These are phyloP conservation scores for Pogona vitticeps DNA, from an alignment of 2,113 vertebrate species.

Conservation along the genomic window DNA sequence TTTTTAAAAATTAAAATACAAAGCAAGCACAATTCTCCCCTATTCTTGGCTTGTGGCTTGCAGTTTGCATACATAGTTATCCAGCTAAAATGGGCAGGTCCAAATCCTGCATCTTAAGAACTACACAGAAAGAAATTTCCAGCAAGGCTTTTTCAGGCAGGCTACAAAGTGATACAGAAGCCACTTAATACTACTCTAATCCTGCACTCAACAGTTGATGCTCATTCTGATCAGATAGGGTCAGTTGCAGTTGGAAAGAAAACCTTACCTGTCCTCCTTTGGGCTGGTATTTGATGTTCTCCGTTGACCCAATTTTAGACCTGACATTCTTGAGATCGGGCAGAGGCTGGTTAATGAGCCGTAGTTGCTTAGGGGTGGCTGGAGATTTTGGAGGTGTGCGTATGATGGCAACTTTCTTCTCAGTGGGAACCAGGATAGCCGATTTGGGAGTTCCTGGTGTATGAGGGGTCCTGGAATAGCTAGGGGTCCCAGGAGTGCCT, in stretches of 20 bases:
- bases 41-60: not conserved
- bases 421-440: constrained; percentile 88
- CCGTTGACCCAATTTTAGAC: constrained; percentile 93
- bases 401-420: constrained; percentile 96
- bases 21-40: not conserved
- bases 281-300: constrained; percentile 93
- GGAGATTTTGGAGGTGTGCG: constrained; percentile 96
- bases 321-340: constrained; percentile 94
- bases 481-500: constrained; percentile 86
- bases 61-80: not conserved
- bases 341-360: constrained; percentile 90
- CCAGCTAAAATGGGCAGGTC: not conserved
- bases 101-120: not conserved
- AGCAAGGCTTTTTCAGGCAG: not conserved
- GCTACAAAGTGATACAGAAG: not conserved
- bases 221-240: not conserved
- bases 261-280: constrained; percentile 92
- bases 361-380: constrained; percentile 88
- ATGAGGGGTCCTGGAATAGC: constrained; percentile 89
- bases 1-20: not conserved
- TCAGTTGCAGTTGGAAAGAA: not conserved
- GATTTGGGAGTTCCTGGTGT: constrained; percentile 94
- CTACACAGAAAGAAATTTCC: not conserved
- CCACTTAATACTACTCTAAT: not conserved
- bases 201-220: not conserved